Evolutionary conservation across 2,888 invertebrate species (phyloP).

Genomic region (Nomada goodeniana): DNA sequence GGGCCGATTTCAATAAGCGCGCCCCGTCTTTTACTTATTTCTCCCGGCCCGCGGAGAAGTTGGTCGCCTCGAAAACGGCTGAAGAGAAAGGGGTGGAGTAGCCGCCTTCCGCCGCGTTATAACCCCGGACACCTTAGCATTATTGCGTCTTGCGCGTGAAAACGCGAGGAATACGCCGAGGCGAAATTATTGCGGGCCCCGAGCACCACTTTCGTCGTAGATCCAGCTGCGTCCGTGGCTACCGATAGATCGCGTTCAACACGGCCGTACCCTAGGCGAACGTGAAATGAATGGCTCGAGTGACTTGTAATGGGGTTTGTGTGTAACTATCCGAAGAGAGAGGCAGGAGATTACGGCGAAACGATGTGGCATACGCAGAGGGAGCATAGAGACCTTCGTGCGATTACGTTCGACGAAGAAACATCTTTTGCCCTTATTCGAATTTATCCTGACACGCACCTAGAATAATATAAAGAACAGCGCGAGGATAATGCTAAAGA

Average conservation of each 20-base stretch:
- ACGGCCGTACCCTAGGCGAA: not conserved
- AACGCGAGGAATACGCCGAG: slow-evolving; percentile 38
- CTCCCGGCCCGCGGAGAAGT: slow-evolving; percentile 48
- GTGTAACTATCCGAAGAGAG: not conserved
- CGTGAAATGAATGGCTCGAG: not conserved
- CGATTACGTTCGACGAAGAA: no score
- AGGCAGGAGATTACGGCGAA: not conserved
- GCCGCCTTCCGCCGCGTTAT: slow-evolving; percentile 61
- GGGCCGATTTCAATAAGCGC: slow-evolving; percentile 80
- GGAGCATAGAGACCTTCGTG: not conserved
- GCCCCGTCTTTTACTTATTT: slow-evolving; percentile 65
- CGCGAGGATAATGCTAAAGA: no score
- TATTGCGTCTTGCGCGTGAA: slow-evolving; percentile 74
- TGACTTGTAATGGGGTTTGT: not conserved
- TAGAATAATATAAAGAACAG: no score
- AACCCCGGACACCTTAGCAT: slow-evolving; percentile 78
- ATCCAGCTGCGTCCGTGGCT: slow-evolving; percentile 45
- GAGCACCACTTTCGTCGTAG: slow-evolving; percentile 47
- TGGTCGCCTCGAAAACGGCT: slow-evolving; percentile 8
- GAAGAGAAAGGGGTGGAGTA: slow-evolving; percentile 39
- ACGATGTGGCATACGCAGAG: not conserved
- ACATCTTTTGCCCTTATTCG: no score
- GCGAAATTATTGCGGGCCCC: slow-evolving; percentile 36
- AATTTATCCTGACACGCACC: no score
- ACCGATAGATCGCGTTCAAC: slow-evolving; percentile 39